phyloP scores from a whole-genome alignment of 2,797 vertebrate species.

The Lophius americanus region DNA sequence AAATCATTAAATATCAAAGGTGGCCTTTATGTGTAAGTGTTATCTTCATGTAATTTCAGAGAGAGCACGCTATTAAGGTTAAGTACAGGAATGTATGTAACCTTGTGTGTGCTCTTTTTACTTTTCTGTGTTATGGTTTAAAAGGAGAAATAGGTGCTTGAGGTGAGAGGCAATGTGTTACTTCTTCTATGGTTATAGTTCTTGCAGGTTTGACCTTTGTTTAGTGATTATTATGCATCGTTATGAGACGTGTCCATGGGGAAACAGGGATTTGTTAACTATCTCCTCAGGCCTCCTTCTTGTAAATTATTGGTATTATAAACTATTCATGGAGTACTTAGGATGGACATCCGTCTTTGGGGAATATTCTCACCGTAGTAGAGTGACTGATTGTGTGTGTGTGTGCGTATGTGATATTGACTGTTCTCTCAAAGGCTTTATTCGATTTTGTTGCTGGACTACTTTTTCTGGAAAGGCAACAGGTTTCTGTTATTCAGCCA shows the following conservation, averaged over 20 bases:
- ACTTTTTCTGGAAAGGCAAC: no score
- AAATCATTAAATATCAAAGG: no score
- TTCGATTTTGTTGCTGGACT: background rate
- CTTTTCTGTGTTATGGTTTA: slow-evolving; percentile 15
- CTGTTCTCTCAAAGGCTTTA: background rate
- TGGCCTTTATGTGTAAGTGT: no score
- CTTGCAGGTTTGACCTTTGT: slow-evolving; percentile 29
- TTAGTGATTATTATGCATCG: slow-evolving; percentile 39
- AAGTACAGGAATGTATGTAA: slow-evolving; percentile 13
- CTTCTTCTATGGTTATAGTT: slow-evolving; percentile 16
- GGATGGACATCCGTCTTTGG: slow-evolving; percentile 15
- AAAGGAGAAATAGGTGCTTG: slow-evolving; percentile 18
- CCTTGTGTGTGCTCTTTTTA: background rate
- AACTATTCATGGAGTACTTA: slow-evolving; percentile 37
- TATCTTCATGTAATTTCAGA: slow-evolving; percentile 23
- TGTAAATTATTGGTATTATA: background rate
- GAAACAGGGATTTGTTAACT: slow-evolving; percentile 50
- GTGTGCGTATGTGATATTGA: background rate
- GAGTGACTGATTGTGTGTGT: background rate
- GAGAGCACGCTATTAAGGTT: slow-evolving; percentile 6
- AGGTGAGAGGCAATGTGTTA: background rate
- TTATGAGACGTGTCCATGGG: slow-evolving; percentile 25
- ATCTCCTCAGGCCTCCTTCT: slow-evolving; percentile 28
- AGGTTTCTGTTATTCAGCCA: background rate
- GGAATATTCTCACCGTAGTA: slow-evolving; percentile 7